Percentiles rank a stretch among this genome's conserved stretches.
phyloP scores from a whole-genome alignment of 2,113 vertebrate genomes.

The Ameiurus melas region DNA sequence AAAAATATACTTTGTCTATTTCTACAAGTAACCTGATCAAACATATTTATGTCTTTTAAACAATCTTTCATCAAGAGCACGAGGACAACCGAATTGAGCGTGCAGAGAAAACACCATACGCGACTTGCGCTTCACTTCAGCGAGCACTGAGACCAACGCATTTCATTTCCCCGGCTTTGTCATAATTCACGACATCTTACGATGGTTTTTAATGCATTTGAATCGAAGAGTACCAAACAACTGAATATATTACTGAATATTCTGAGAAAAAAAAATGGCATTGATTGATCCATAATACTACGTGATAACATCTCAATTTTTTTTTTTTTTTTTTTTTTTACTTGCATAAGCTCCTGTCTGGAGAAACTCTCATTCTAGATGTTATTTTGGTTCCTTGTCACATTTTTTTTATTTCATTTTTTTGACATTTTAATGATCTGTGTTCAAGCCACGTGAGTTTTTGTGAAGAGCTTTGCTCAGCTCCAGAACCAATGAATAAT shows the following conservation, averaged over 20 bases:
- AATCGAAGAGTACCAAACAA: neutral
- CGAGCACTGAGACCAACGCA: neutral
- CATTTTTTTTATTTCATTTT: neutral
- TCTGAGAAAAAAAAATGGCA: too few species aligned
- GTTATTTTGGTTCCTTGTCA: neutral
- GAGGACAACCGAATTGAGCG: neutral
- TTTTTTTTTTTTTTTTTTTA: too few species aligned
- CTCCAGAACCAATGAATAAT: neutral
- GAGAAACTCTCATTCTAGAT: neutral
- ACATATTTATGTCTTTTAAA: neutral
- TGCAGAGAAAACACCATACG: neutral
- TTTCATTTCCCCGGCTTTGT: neutral
- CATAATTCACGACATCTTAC: neutral
- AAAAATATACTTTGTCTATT: neutral
- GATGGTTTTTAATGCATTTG: neutral
- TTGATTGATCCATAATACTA: neutral
- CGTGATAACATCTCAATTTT: neutral
- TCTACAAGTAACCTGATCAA: neutral
- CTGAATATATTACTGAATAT: too few species aligned
- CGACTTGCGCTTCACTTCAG: neutral
- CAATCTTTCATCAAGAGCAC: neutral
- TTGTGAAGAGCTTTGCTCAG: neutral
- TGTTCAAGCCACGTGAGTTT: neutral
- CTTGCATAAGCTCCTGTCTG: neutral
- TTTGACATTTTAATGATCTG: neutral